phyloP scores from a whole-genome alignment of 35 echinoderm and acorn worm species.

The Lytechinus variegatus region DNA sequence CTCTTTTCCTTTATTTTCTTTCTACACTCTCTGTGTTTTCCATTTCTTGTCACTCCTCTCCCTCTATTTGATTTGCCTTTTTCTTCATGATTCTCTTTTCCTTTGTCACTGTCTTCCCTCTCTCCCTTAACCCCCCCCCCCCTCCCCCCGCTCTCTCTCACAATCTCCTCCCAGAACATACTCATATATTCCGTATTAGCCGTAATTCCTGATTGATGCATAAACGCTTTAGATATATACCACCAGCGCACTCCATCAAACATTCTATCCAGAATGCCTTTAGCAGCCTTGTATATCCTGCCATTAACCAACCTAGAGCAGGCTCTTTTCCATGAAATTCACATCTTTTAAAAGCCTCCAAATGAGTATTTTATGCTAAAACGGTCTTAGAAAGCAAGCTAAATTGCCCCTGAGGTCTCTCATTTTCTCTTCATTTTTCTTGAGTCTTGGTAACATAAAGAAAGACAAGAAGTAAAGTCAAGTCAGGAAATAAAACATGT shows the following conservation, averaged over 20 bases:
- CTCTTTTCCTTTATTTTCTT: neutral
- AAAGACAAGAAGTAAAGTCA: neutral
- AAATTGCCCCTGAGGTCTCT: neutral
- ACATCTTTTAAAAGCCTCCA: conserved; percentile 45
- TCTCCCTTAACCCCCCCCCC: neutral
- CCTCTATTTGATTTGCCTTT: neutral
- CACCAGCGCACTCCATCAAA: neutral
- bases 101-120: neutral
- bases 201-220: neutral
- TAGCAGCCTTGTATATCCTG: neutral
- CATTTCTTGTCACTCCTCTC: neutral
- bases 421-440: neutral
- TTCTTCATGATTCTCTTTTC: neutral
- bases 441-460: neutral
- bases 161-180: neutral
- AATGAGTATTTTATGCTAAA: conserved; percentile 21
- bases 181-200: neutral
- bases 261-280: neutral
- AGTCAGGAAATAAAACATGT: neutral
- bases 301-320: neutral
- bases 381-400: neutral
- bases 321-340: conserved; percentile 20
- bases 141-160: neutral
- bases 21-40: neutral
- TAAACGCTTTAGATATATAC: neutral